Conservation (phyloP, 1,140 invertebrate genomes). For the Caenorhabditis inopinata region DNA sequence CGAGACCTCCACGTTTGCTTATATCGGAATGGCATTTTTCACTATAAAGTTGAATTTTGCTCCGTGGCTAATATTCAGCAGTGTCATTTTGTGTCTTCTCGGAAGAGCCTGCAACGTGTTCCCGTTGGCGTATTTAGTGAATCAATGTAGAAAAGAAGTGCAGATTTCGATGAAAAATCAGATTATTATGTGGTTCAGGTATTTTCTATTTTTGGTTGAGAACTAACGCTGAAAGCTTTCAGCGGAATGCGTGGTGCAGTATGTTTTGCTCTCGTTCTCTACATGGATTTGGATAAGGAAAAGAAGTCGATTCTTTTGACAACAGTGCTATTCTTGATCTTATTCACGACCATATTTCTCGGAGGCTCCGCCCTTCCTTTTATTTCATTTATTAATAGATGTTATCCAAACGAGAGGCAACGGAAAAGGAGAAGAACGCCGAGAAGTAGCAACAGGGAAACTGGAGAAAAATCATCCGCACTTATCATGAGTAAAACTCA, state of each 20-base stretch:
- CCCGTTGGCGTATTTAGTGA: constrained; percentile 86
- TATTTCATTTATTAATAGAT: constrained; percentile 67
- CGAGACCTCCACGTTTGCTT: constrained; percentile 99
- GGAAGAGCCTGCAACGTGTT: constrained; percentile 95
- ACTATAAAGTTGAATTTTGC: constrained; percentile 79
- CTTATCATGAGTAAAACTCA: constrained; percentile 43
- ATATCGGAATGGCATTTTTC: constrained; percentile 93
- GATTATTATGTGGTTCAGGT: constrained; percentile 99
- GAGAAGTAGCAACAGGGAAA: not conserved
- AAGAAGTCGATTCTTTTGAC: constrained; percentile 92
- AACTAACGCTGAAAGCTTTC: constrained; percentile 53
- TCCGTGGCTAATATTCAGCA: constrained; percentile 86
- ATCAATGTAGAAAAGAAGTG: constrained; percentile 81
- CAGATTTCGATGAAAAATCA: constrained; percentile 98
- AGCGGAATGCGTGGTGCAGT: constrained; percentile 88
- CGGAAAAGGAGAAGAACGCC: constrained; percentile 2
- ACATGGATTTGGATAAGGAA: constrained; percentile 85
- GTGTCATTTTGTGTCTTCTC: constrained; percentile 82
- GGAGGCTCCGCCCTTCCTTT: constrained; percentile 95
- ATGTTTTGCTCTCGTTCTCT: constrained; percentile 92
- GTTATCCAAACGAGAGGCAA: constrained; percentile 32
- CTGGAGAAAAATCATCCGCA: not conserved
- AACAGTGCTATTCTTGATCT: constrained; percentile 90
- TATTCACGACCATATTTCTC: constrained; percentile 90
- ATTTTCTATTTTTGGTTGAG: too few species aligned